Percentiles rank a stretch among this genome's conserved stretches.
Conservation (phyloP, 2,797 vertebrate genomes). For the Propithecus perrieri region DNA sequence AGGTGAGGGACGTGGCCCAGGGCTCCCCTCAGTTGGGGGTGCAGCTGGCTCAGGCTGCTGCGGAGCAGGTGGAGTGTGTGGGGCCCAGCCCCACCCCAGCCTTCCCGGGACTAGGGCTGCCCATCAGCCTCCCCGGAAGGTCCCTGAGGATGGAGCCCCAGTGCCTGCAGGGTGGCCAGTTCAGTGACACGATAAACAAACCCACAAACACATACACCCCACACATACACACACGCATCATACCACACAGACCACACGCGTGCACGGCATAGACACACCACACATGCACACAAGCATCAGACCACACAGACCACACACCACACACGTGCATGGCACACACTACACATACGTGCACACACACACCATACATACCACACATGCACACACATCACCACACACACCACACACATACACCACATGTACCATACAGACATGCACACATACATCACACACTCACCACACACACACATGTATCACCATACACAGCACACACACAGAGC, state of each 20-base stretch:
- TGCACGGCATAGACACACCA: no score
- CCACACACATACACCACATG: no score
- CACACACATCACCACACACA: background rate
- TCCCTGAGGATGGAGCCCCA: background rate
- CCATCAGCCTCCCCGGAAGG: rapidly evolving
- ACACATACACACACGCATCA: background rate
- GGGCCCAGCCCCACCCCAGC: background rate
- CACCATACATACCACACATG: background rate
- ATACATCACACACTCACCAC: no score
- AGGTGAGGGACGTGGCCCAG: background rate
- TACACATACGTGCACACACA: background rate
- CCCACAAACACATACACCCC: background rate
- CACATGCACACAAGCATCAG: background rate
- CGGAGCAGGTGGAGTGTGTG: background rate
- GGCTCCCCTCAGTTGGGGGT: background rate
- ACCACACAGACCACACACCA: no score
- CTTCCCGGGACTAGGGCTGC: background rate
- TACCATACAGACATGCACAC: no score
- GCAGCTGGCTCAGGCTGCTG: background rate
- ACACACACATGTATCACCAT: no score
- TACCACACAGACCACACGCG: background rate
- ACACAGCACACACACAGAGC: background rate
- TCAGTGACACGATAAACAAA: background rate
- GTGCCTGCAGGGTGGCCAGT: background rate
- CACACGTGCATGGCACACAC: no score